Conservation (phyloP, 53 echinoderm and acorn worm species). For the Patiria pectinifera region DNA sequence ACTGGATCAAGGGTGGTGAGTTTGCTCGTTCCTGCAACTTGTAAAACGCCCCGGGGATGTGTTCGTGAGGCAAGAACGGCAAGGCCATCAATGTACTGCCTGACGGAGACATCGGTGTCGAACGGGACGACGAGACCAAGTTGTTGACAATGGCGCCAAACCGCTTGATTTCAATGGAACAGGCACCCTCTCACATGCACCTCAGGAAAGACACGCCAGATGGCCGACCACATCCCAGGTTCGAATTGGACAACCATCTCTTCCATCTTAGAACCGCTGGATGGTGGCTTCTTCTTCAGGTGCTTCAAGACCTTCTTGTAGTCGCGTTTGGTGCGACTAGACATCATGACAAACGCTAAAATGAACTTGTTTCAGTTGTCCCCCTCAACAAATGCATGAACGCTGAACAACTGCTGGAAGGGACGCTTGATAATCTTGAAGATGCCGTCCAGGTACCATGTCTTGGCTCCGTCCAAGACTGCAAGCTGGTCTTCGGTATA, state of each 20-base stretch:
- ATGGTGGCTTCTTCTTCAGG: not conserved
- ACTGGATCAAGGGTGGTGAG: no score
- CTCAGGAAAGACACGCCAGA: not conserved
- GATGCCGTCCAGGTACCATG: not conserved
- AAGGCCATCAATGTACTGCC: not conserved
- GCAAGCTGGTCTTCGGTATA: not conserved
- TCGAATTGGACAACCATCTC: constrained; percentile 1
- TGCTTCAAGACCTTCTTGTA: constrained; percentile 20
- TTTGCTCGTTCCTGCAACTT: no score
- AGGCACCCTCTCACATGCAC: not conserved
- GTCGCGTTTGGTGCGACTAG: not conserved
- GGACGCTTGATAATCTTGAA: constrained; percentile 12
- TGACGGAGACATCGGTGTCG: not conserved
- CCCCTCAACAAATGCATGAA: constrained; percentile 16
- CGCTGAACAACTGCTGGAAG: constrained; percentile 11
- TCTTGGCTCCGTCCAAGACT: constrained; percentile 1
- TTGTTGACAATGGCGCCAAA: constrained; percentile 13
- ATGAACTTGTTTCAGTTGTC: constrained; percentile 19
- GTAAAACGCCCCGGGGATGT: not conserved
- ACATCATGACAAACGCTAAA: constrained; percentile 10
- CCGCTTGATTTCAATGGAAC: not conserved
- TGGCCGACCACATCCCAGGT: not conserved
- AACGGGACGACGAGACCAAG: not conserved
- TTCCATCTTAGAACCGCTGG: not conserved
- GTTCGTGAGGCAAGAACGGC: not conserved